phyloP scores from a whole-genome alignment of 2,797 vertebrate species.

The Rhynchotus rufescens region DNA sequence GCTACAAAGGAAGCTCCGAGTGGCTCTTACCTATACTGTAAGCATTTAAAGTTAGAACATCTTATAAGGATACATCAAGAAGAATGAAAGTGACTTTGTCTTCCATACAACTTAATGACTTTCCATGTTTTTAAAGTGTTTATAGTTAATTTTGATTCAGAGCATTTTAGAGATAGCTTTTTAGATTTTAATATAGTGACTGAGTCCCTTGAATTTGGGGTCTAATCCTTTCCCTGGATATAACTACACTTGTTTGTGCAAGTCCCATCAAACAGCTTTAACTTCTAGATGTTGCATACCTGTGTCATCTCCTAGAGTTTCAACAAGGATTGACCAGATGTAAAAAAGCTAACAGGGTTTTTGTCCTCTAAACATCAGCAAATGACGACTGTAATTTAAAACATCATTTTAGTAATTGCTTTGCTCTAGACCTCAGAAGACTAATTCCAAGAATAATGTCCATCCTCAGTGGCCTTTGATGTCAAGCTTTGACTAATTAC shows the following conservation, averaged over 20 bases:
- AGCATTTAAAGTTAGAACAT: background rate
- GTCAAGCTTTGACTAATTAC: background rate
- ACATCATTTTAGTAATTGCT: background rate
- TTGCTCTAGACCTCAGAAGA: background rate
- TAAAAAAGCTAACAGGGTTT: background rate
- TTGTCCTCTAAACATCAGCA: background rate
- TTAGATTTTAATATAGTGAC: background rate
- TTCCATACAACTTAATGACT: background rate
- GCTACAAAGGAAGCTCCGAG: background rate
- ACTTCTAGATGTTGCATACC: background rate
- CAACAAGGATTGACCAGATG: background rate
- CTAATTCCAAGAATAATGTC: background rate
- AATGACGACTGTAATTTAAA: background rate
- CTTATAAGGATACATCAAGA: background rate
- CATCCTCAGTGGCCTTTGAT: background rate
- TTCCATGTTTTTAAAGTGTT: background rate
- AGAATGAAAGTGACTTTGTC: background rate
- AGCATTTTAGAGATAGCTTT: background rate
- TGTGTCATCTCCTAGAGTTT: background rate
- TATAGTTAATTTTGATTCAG: background rate
- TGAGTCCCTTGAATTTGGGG: background rate
- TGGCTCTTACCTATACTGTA: background rate
- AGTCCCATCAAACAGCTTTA: background rate
- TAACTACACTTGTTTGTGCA: background rate
- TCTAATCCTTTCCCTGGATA: background rate